Conservation (phyloP, 2,888 invertebrate species). For the Drosophila mettleri region DNA sequence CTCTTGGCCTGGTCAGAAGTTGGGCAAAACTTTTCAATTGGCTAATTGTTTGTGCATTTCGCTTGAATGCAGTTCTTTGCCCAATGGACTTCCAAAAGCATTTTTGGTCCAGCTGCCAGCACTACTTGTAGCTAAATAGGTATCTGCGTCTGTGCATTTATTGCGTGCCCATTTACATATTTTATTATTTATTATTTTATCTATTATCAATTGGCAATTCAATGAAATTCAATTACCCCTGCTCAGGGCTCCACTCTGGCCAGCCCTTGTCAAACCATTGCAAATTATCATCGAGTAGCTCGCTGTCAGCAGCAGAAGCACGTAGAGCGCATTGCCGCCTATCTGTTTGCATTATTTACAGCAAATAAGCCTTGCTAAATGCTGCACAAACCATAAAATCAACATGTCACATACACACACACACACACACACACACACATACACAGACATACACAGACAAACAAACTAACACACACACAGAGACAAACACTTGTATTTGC, state of each 20-base stretch:
- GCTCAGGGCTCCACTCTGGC: neutral
- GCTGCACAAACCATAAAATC: slow-evolving; percentile 19
- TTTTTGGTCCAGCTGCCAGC: neutral
- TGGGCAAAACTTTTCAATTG: slow-evolving; percentile 27
- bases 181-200: slow-evolving; percentile 15
- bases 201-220: slow-evolving; percentile 30
- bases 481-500: neutral
- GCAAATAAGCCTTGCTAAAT: slow-evolving; percentile 27
- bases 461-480: no score
- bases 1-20: slow-evolving; percentile 16
- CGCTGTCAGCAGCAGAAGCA: slow-evolving; percentile 54
- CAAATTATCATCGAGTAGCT: slow-evolving; percentile 13
- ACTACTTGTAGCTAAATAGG: neutral
- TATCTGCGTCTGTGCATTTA: neutral
- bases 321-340: slow-evolving; percentile 6
- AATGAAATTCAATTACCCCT: slow-evolving; percentile 28
- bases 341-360: slow-evolving; percentile 26
- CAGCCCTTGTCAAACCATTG: neutral
- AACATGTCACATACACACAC: slow-evolving; percentile 6
- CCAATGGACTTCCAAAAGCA: neutral
- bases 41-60: slow-evolving; percentile 53
- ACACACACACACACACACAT: neutral
- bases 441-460: neutral
- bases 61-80: neutral
- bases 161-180: slow-evolving; percentile 1